These are phyloP conservation scores for Phaonia tiefii DNA, from an alignment of 2,888 invertebrate genomes.

Conservation along the genomic window DNA sequence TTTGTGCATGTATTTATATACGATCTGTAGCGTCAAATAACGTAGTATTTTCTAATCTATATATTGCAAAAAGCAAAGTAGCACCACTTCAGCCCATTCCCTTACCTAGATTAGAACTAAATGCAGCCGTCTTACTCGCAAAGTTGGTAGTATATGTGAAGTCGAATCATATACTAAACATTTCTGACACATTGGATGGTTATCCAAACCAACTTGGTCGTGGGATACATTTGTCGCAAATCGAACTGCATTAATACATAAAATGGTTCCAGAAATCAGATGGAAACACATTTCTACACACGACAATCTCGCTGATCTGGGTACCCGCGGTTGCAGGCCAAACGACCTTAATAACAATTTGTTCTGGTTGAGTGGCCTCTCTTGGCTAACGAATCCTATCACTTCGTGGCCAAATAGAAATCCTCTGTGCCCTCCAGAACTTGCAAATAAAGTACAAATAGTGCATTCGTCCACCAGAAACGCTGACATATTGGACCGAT, in stretches of 20 bases:
- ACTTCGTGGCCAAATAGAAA: slow-evolving; percentile 24
- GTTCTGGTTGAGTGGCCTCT: slow-evolving; percentile 39
- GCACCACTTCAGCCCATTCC: background rate
- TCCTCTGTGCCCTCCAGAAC: too few species aligned
- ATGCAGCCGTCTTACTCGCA: slow-evolving; percentile 9
- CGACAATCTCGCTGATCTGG: too few species aligned
- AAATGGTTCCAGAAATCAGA: background rate
- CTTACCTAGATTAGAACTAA: slow-evolving; percentile 1
- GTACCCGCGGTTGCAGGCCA: slow-evolving; percentile 40
- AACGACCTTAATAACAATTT: too few species aligned
- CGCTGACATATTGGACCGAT: too few species aligned
- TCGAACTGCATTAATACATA: background rate
- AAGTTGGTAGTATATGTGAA: slow-evolving; percentile 12
- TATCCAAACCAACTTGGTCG: background rate
- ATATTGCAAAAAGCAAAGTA: slow-evolving; percentile 31
- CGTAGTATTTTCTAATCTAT: background rate
- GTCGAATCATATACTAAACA: background rate
- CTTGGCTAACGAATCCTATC: background rate
- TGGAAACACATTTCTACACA: too few species aligned
- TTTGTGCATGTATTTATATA: slow-evolving; percentile 10
- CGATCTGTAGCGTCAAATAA: background rate
- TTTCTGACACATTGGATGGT: background rate
- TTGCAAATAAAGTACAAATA: too few species aligned
- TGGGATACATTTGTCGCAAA: slow-evolving; percentile 17
- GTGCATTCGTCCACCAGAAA: too few species aligned